Conservation (phyloP, 2,797 vertebrate species). For the Cirrhinus molitorella region DNA sequence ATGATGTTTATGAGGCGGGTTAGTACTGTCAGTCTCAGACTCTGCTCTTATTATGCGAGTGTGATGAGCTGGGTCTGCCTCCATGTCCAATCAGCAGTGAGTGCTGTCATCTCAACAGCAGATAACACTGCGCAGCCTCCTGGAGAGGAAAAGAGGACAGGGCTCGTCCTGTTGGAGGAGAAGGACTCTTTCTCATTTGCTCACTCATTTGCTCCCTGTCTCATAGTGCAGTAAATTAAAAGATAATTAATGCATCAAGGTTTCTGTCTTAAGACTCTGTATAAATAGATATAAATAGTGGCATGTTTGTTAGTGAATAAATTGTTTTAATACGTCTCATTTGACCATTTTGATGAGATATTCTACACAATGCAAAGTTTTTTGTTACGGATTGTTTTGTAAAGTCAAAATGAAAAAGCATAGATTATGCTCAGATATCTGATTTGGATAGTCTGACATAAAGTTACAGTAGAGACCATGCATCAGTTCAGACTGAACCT, state of each 20-base stretch:
- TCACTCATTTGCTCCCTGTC: neutral
- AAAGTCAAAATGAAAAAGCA: neutral
- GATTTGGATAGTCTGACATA: neutral
- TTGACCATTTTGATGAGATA: neutral
- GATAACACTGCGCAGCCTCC: conserved; percentile 4
- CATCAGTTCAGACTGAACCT: neutral
- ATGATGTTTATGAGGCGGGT: conserved; percentile 33
- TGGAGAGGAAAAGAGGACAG: neutral
- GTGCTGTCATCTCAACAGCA: conserved; percentile 31
- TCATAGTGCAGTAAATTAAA: conserved; percentile 22
- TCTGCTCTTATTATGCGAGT: conserved; percentile 11
- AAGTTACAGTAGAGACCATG: neutral
- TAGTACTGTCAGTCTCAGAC: conserved; percentile 6
- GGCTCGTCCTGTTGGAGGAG: neutral
- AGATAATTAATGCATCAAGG: conserved; percentile 10
- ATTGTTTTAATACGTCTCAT: neutral
- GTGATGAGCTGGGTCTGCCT: conserved; percentile 28
- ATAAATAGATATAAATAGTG: neutral
- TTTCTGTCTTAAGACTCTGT: neutral
- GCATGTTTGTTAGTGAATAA: neutral
- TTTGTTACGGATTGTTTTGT: neutral
- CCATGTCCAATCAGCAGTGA: conserved; percentile 33
- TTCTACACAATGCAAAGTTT: neutral
- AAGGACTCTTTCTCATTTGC: neutral
- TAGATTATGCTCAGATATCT: neutral